Base-by-base conservation (phyloP, 2,113 vertebrate genomes). In the Eclectus roratus region DNA sequence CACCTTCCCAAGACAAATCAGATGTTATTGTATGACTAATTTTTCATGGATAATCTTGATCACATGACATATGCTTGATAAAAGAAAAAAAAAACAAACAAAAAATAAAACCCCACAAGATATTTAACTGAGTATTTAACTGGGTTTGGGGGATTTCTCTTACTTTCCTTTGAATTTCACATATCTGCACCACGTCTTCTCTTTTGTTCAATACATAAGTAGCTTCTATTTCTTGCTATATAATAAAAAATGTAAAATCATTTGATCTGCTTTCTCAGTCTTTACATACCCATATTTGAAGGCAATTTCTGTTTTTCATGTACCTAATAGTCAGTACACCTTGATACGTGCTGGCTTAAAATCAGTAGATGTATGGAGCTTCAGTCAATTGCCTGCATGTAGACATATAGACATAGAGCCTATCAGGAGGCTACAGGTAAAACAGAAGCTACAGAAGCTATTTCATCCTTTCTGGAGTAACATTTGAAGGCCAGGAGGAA, bases 1-100 rank as follows among this genome's bases (percentile, higher is more conserved):
- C 92, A 80, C 95, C 93, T 95, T 86, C 69, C 69, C 55, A 86
- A 88, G 88, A 64, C 31, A 93, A 83, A 95, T 80, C 83, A 84
- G 72, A 93, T 68, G 52, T 81, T 90, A 91, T 94, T 94, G 31
- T 64, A 64, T 91, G 92, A 95, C 47, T 97, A 65, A 72, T 28
- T 90, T 96, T 94, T 92, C 56, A 87, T 60, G 61, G 65, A 72
- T 52, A 92, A 76, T 80, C 73, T 94, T 91, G 89, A 87, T 91
- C 78, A 78, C 37, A 28, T 65, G 80, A 61, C 39, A 91, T 47
- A 31, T 4, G 47, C 7, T 86, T 50, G 33, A 53, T 47, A 23
- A 0, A 2, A 71, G 47, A 73, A 85, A 81, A 18, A 25, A 17
- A 7, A n/a, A 23, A 4, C 10, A 6, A 23, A 14, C 7, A n/a